Evolutionary conservation across 2,797 vertebrate genomes (phyloP), one percentile per base, ranked within the genome.

Genomic region (Rousettus madagascariensis): DNA sequence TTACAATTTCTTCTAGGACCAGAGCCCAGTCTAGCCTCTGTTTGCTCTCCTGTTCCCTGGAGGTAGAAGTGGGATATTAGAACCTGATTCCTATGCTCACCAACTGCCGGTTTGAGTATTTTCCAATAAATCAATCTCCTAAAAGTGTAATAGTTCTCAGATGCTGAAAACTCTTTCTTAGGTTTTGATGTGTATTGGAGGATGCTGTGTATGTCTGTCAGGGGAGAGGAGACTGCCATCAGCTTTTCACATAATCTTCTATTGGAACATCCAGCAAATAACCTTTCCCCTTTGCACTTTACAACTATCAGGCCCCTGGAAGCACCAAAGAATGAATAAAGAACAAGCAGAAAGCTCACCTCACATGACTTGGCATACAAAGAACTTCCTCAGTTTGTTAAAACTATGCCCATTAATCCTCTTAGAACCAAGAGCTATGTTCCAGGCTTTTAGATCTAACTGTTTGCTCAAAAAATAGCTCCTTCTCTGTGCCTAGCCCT

Each of bases 381-480:
- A 90, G 43, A n/a, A 33, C 59, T 90, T 91, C 82, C 49, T 84
- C 68, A 69, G 46, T 72, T 65, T 85, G 85, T 88, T 82, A 84
- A 55, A 91, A 93, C 26, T 57, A 17, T 9, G 28, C 61, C 79
- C 30, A 79, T 89, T 74, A 84, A 90, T 85, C 79, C 80, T 90
- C 77, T 89, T 65, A 38, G 57, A 93, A 78, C 41, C 7, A 36
- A 43, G 28, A 96, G 57, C 82, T 61, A 38, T 75, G 66, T 80
- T 83, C 72, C 55, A 92, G 65, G 88, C 92, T 96, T 88, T 61
- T 63, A 71, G 91, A 91, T 78, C 79, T 84, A 36, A 28, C 68
- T 63, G 43, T 75, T 87, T 87, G 79, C 78, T 94, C 26, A 4
- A 36, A 90, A 93, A 96, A 66, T 92, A 78, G 68, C 28, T 79